These are phyloP conservation scores for Electrona antarctica DNA, from an alignment of 2,113 vertebrate species.

Conservation along the genomic window DNA sequence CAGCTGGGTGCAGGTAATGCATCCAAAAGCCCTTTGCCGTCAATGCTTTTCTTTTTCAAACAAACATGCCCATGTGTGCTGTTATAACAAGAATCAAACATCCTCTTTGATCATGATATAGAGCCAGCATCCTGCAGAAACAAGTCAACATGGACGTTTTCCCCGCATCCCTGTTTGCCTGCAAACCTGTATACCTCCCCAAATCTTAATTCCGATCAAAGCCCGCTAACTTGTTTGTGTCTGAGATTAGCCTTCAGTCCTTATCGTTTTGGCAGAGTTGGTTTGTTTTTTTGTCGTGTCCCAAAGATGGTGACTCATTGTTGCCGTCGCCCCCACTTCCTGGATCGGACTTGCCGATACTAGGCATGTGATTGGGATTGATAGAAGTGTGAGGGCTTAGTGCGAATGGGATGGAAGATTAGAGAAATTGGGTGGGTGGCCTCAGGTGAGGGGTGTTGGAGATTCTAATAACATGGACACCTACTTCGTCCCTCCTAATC, in stretches of 20 bases:
- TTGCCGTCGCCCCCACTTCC: conserved; percentile 25
- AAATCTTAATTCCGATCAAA: conserved; percentile 64
- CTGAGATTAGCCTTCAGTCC: conserved; percentile 37
- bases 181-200: conserved; percentile 7
- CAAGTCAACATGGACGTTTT: background rate
- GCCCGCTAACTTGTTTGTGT: conserved; percentile 37
- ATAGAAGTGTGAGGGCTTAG: conserved; percentile 40
- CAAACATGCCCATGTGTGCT: no score
- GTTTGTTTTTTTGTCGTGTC: background rate
- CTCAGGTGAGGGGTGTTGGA: conserved; percentile 23
- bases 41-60: no score
- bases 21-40: no score
- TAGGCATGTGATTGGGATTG: conserved; percentile 9
- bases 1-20: no score
- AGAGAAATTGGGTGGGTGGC: conserved; percentile 40
- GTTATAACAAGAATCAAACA: background rate
- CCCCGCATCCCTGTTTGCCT: background rate
- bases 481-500: conserved; percentile 21
- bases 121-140: conserved; percentile 2
- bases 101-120: conserved; percentile 13
- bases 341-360: conserved; percentile 28
- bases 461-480: conserved; percentile 25
- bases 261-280: background rate
- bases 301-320: background rate
- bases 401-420: conserved; percentile 48